Base-by-base conservation (phyloP, 1,140 invertebrate genomes). In the Drosophila setifemur region DNA sequence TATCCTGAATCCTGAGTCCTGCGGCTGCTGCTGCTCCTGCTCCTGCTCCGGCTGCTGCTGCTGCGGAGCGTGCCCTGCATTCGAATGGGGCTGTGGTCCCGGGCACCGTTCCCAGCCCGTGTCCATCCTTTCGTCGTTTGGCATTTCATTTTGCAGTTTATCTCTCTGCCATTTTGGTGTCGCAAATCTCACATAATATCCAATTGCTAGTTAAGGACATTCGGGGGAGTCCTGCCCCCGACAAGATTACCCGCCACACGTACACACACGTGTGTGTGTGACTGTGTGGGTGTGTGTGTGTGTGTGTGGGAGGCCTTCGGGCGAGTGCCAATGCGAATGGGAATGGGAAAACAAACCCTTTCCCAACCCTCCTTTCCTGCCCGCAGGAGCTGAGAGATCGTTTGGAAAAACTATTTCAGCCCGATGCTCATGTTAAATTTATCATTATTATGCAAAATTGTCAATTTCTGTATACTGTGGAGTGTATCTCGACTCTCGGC, bases 111-210 rank as follows among this genome's bases (percentile, higher is more conserved):
- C 11, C 2, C 1, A 14, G 31, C 7, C 18, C 12, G 3, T 9
- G 2, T 49, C 44, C 58, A 64, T 64, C 43, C 60, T 49, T 66
- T 66, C 43, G 58, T 49, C 61, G 61, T 66, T 66, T 66, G 61
- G 57, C 61, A 64, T 66, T 66, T 40, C 58, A 64, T 64, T 64
- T 64, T 66, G 61, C 61, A 66, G 61, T 66, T 66, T 66, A 66
- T 66, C 61, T 64, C 60, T 18, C 61, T 66, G 61, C 42, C 58
- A 25, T 49, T 66, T 66, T 39, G 57, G 61, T 66, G 61, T 66
- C 43, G 60, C 61, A 66, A 66, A 66, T 66, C 61, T 66, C 61
- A 66, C 61, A 66, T 66, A 66, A 66, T 66, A 66, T 66, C 61
- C 58, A 66, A 66, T 66, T 66, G 61, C 61, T 66, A 49, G 58